Evolutionary conservation across 2,797 vertebrate species (phyloP).

Genomic region (Bovichtus variegatus): DNA sequence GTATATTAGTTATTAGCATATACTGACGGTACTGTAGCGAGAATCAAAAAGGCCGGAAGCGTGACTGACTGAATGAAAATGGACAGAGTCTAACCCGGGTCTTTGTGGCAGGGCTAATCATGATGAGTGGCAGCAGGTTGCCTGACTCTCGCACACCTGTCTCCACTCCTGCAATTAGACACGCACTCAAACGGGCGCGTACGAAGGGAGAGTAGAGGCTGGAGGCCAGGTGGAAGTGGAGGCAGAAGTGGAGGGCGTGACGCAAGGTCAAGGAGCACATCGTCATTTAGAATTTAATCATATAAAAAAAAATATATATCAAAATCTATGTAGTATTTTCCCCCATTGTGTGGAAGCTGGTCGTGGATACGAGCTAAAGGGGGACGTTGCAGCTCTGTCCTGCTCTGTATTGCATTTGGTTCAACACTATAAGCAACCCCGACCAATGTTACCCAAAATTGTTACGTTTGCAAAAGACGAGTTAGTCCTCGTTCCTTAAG

Average conservation of each 20-base stretch:
- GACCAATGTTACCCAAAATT: background rate
- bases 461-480: conserved; percentile 19
- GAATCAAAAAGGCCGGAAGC: background rate
- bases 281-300: too few species aligned
- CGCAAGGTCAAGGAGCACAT: background rate
- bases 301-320: too few species aligned
- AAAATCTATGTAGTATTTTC: background rate
- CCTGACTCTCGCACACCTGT: background rate
- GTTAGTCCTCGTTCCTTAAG: conserved; percentile 16
- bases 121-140: background rate
- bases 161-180: background rate
- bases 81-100: background rate
- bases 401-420: conserved; percentile 14
- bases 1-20: background rate
- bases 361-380: conserved; percentile 1
- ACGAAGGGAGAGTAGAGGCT: background rate
- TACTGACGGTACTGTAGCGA: background rate
- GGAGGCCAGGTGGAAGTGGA: too few species aligned
- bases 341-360: background rate
- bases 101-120: background rate
- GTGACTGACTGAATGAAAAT: background rate
- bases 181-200: background rate
- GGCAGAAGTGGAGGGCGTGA: too few species aligned
- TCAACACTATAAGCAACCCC: background rate
- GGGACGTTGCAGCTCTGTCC: background rate